A percentile compares a stretch with the other conserved stretches of the same genome.
These are phyloP conservation scores for Lasioglossum villosulum DNA, from an alignment of 2,888 invertebrate genomes.

Conservation along the genomic window DNA sequence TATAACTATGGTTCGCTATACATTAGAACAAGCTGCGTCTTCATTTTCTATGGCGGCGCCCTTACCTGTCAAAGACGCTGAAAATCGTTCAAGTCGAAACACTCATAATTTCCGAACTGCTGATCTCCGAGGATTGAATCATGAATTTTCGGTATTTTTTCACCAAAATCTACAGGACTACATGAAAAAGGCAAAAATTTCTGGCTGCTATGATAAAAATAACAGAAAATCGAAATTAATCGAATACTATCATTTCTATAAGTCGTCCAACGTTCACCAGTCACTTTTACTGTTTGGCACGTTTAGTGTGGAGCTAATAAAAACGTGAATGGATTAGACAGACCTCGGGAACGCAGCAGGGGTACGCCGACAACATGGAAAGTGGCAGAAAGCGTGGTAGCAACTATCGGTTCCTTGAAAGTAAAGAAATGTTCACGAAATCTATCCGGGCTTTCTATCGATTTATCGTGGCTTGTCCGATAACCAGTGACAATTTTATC, in stretches of 20 bases:
- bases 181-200: too few relatives aligned
- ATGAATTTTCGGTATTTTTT: too few relatives aligned
- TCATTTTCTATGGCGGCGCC: too few relatives aligned
- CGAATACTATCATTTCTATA: background rate
- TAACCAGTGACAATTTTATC: constrained; percentile 3
- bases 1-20: too few relatives aligned
- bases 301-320: background rate
- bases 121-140: too few relatives aligned
- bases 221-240: background rate
- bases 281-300: background rate
- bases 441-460: background rate
- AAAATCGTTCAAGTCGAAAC: too few relatives aligned
- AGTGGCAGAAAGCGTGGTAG: background rate
- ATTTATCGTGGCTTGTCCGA: background rate
- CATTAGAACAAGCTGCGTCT: too few relatives aligned
- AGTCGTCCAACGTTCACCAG: background rate
- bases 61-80: too few relatives aligned
- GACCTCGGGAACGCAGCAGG: background rate
- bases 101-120: too few relatives aligned
- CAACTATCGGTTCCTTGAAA: background rate
- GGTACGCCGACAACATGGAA: background rate
- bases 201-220: background rate
- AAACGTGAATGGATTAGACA: background rate
- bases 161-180: too few relatives aligned
- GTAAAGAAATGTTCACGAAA: background rate